These are phyloP conservation scores for Natator depressus DNA, from an alignment of 2,113 vertebrate species.

Conservation along the genomic window DNA sequence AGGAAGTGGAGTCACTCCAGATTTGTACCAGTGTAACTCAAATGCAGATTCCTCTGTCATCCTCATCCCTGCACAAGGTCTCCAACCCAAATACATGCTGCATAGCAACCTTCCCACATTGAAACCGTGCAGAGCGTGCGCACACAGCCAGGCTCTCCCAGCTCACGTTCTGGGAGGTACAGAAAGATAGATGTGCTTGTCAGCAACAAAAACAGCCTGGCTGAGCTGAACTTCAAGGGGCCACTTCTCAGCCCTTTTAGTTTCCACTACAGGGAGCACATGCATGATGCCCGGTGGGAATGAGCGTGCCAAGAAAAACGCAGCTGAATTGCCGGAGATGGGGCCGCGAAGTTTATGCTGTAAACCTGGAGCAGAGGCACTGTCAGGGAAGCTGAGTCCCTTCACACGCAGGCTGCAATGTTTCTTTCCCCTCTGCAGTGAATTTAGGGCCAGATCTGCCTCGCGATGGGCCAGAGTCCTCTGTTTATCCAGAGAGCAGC, in stretches of 20 bases:
- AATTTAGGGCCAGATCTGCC: constrained; percentile 53
- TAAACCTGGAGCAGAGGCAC: constrained; percentile 23
- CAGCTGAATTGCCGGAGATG: constrained; percentile 50
- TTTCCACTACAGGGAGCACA: constrained; percentile 45
- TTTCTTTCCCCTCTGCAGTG: constrained; percentile 63
- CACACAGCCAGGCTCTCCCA: background rate
- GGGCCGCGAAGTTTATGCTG: constrained; percentile 36
- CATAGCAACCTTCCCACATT: background rate
- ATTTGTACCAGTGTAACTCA: background rate
- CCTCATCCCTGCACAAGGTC: no score
- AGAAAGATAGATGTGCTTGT: constrained; percentile 68
- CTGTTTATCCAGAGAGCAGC: constrained; percentile 23
- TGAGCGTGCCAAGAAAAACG: constrained; percentile 53
- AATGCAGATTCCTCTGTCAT: background rate
- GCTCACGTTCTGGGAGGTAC: background rate
- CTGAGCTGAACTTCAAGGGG: constrained; percentile 67
- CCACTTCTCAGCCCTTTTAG: constrained; percentile 47
- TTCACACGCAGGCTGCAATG: constrained; percentile 63
- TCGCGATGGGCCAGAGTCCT: constrained; percentile 42
- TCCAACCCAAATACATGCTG: background rate
- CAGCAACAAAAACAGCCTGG: constrained; percentile 55
- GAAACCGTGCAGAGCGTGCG: accelerated
- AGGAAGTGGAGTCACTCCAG: no score
- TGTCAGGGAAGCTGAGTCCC: constrained; percentile 68
- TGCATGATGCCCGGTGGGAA: constrained; percentile 57